These are phyloP conservation scores for Platalea minor DNA, from an alignment of 2,797 vertebrate species.

Conservation along the genomic window DNA sequence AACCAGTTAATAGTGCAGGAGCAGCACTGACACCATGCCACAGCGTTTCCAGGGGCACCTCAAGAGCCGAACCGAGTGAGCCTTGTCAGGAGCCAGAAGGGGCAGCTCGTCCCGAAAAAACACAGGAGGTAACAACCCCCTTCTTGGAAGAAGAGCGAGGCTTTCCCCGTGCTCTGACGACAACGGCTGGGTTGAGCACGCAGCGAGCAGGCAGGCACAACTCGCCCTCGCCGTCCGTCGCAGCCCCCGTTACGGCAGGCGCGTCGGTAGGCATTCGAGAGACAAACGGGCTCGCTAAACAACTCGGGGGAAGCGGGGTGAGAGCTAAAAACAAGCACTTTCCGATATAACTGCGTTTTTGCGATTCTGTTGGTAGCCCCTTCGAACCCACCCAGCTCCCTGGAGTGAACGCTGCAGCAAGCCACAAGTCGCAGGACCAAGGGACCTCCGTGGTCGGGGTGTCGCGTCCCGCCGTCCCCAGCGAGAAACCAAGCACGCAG, in stretches of 20 bases:
- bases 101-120: background rate
- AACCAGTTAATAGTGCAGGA: background rate
- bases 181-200: background rate
- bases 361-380: background rate
- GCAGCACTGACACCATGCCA: rapidly evolving
- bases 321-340: background rate
- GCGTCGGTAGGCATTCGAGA: rapidly evolving
- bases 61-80: rapidly evolving
- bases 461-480: background rate
- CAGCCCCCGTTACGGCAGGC: rapidly evolving
- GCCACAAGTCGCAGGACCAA: background rate
- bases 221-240: rapidly evolving
- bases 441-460: background rate
- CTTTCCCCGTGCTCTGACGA: background rate
- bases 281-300: background rate
- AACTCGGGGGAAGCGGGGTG: rapidly evolving
- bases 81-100: background rate
- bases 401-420: background rate
- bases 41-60: rapidly evolving
- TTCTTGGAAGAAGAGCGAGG: rapidly evolving
- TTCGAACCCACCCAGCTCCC: background rate
- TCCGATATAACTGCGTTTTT: background rate
- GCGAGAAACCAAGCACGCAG: rapidly evolving
- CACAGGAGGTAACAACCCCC: rapidly evolving
- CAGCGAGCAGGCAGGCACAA: background rate